Conservation (phyloP, 2,113 vertebrate species). For the Pan troglodytes region DNA sequence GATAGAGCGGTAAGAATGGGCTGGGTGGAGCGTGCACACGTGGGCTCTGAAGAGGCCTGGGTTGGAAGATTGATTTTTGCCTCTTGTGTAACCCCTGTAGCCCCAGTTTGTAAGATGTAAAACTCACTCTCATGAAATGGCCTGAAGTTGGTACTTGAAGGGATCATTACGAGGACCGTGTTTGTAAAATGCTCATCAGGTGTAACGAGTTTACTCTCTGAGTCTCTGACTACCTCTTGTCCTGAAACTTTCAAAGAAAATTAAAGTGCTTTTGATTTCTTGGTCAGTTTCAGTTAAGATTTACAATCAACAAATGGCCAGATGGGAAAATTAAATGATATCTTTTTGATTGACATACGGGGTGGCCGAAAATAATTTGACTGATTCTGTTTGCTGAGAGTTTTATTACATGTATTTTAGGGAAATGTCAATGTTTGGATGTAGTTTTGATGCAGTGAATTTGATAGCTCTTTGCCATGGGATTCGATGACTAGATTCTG, state of each 20-base stretch:
- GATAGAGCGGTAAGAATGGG: background rate
- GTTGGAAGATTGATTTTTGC: background rate
- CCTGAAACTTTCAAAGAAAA: background rate
- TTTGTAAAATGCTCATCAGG: background rate
- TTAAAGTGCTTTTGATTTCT: background rate
- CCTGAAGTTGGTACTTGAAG: background rate
- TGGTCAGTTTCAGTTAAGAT: conserved; percentile 25
- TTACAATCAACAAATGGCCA: conserved; percentile 3
- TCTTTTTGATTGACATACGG: background rate
- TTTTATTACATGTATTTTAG: background rate
- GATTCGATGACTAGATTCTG: background rate
- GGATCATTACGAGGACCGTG: background rate
- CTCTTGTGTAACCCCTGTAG: background rate
- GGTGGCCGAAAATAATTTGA: background rate
- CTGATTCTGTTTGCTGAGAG: background rate
- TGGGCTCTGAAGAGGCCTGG: background rate
- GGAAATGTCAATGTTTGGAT: background rate
- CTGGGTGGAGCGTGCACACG: fast-evolving
- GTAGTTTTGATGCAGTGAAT: background rate
- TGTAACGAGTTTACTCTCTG: background rate
- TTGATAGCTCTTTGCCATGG: background rate
- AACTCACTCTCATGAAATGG: background rate
- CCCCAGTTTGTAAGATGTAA: background rate
- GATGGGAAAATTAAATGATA: background rate
- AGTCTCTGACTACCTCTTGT: background rate